Evolutionary conservation across 2,113 vertebrate species (phyloP), one percentile per base, ranked within the genome.

Genomic region (Isichthys henryi): DNA sequence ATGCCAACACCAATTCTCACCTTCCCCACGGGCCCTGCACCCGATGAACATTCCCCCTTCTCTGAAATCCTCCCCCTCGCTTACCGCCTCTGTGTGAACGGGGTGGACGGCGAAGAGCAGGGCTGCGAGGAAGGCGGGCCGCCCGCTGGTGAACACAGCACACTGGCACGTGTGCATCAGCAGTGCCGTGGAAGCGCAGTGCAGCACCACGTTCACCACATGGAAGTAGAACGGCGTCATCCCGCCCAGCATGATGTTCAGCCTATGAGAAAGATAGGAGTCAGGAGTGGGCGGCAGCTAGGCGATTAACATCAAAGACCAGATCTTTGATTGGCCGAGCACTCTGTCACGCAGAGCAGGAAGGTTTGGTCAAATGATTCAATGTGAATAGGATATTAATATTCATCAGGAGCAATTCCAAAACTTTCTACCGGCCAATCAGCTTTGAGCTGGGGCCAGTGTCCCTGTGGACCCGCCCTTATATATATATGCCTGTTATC

Each of bases 181-280:
- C 93, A 99, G 94, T 3, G 97, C 95, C 2, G 97, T 98, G 89
- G 97, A 98, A 0, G 96, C 91, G 66, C 96, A 97, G 95, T 99
- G 98, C 83, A 99, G 93, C 90, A 95, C 93, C 58, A 99, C 94
- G 89, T 99, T 99, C 91, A 97, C 95, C 0, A 96, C 90, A 0
- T 99, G 98, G 93, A 99, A 99, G 89, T 97, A 97, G 90, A 99
- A 94, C 0, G 98, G 97, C 35, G 96, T 95, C 97, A 98, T 96
- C 21, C 98, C 98, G 82, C 96, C 96, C 93, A 99, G 91, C 92
- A 97, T 92, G 86, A 97, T 92, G 93, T 99, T 99, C 86, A 99
- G 94, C 95, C 98, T 99, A 92, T 83, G 39, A 49, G 43, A 91
- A 95, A 95, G 92, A 56, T 48, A 86, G 90, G 19, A 48, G 31